phyloP scores from a whole-genome alignment of 64 coral and sea anemone species.

The Montipora cactus region DNA sequence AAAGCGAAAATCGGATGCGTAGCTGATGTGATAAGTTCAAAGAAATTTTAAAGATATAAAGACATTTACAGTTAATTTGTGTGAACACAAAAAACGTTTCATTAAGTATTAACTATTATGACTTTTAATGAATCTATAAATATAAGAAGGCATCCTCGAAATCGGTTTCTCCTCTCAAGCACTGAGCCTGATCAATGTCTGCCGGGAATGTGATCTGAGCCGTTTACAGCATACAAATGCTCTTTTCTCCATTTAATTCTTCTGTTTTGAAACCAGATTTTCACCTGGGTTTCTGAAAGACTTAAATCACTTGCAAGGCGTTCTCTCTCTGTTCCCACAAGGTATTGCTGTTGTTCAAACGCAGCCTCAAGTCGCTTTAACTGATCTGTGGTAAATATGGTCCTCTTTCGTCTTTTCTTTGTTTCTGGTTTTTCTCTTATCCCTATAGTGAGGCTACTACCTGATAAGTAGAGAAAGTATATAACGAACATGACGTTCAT shows the following conservation, averaged over 20 bases:
- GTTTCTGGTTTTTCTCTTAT: constrained; percentile 34
- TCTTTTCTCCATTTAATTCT: constrained; percentile 97
- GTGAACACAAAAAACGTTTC: too few relatives aligned
- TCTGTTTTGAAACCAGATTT: constrained; percentile 97
- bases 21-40: too few relatives aligned
- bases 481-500: background rate
- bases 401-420: constrained; percentile 90
- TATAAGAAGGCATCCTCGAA: too few relatives aligned
- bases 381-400: constrained; percentile 92
- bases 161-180: background rate
- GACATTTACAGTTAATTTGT: too few relatives aligned
- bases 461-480: background rate
- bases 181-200: background rate
- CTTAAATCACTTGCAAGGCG: constrained; percentile 72
- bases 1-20: too few relatives aligned
- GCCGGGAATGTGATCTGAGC: background rate
- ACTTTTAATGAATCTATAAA: too few relatives aligned
- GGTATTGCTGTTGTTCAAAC: constrained; percentile 88
- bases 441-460: background rate
- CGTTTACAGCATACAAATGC: constrained; percentile 29
- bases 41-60: too few relatives aligned
- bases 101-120: too few relatives aligned
- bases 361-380: constrained; percentile 82
- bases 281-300: constrained; percentile 91
- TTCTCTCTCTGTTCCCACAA: constrained; percentile 85